phyloP scores from a whole-genome alignment of 2,888 invertebrate genomes.

The Slavum lentiscoides region DNA sequence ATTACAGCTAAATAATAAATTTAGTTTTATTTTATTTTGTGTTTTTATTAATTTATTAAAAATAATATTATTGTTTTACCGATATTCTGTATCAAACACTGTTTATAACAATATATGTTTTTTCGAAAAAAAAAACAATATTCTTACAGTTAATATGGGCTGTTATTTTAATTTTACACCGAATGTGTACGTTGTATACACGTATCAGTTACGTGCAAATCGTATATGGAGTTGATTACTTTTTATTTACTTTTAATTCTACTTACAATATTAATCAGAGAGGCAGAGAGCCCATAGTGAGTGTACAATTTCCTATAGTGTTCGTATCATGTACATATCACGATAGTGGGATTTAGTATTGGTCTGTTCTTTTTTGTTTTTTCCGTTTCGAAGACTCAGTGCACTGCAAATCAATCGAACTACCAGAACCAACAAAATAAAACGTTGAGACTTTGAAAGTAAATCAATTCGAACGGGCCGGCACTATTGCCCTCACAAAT shows the following conservation, averaged over 20 bases:
- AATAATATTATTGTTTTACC: too few species aligned
- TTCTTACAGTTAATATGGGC: too few species aligned
- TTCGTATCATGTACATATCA: background rate
- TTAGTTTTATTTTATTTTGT: too few species aligned
- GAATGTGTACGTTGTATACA: background rate
- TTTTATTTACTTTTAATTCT: background rate
- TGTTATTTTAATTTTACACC: background rate
- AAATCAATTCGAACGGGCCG: slow-evolving; percentile 26
- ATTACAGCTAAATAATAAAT: too few species aligned
- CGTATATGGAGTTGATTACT: background rate
- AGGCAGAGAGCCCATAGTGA: background rate
- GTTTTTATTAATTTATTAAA: too few species aligned
- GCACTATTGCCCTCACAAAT: slow-evolving; percentile 8
- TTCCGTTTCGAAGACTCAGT: background rate
- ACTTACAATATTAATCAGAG: background rate
- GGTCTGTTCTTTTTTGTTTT: background rate
- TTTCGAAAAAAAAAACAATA: too few species aligned
- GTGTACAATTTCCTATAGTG: background rate
- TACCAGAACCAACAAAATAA: slow-evolving; percentile 14
- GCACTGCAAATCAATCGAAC: slow-evolving; percentile 17
- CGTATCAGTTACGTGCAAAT: background rate
- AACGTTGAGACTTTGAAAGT: slow-evolving; percentile 19
- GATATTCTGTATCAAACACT: too few species aligned
- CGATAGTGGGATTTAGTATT: background rate
- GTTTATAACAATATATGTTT: too few species aligned